phyloP scores from a whole-genome alignment of 2,888 invertebrate genomes.

The Aethes cnicana region DNA sequence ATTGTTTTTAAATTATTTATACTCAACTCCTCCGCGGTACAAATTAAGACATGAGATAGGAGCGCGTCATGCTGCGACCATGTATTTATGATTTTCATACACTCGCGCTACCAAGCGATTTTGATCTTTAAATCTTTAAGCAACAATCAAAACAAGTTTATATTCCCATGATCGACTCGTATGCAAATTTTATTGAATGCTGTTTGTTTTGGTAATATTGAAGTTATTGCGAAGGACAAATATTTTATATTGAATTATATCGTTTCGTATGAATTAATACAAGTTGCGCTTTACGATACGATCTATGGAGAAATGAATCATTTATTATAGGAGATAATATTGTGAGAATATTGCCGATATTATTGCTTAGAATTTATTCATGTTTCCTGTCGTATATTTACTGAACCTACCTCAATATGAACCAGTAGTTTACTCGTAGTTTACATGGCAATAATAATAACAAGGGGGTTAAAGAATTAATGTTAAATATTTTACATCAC shows the following conservation, averaged over 20 bases:
- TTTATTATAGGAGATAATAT: too few species aligned
- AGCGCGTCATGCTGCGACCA: slow-evolving; percentile 17
- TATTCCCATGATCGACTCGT: not conserved
- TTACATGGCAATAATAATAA: too few species aligned
- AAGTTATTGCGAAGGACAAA: slow-evolving; percentile 15
- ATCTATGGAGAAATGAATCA: too few species aligned
- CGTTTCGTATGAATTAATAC: slow-evolving; percentile 5
- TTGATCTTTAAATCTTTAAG: not conserved
- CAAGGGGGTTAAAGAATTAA: too few species aligned
- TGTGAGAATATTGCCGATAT: too few species aligned
- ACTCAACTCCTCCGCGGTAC: slow-evolving; percentile 55
- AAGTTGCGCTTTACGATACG: not conserved
- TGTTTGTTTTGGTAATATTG: slow-evolving; percentile 18
- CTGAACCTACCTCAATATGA: too few species aligned
- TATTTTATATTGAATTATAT: slow-evolving; percentile 10
- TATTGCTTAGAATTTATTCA: too few species aligned
- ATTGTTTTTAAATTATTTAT: slow-evolving; percentile 77
- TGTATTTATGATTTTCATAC: slow-evolving; percentile 28
- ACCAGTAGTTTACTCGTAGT: too few species aligned
- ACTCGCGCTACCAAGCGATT: not conserved
- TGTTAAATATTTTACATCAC: too few species aligned
- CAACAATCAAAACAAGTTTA: not conserved
- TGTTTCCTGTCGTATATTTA: too few species aligned
- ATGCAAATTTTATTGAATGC: slow-evolving; percentile 21
- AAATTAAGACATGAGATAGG: slow-evolving; percentile 70